Percentiles rank a stretch among this genome's conserved stretches.
Conservation (phyloP, 2,888 invertebrate genomes). For the Lasioglossum lativentre region DNA sequence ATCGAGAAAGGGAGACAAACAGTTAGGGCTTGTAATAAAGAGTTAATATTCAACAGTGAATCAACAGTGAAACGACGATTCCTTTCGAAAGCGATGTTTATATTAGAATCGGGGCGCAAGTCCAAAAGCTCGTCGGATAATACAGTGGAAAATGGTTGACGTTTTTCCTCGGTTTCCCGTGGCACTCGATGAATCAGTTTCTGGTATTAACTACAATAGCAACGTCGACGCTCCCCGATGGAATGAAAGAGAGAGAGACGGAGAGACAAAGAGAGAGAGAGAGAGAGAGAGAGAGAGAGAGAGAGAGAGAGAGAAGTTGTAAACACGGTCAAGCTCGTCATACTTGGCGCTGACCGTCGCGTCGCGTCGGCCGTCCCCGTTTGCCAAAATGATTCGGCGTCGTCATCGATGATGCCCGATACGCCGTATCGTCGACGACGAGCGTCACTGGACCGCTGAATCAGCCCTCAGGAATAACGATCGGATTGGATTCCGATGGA, state of each 20-base stretch:
- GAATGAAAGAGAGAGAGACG: neutral
- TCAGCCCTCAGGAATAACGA: conserved; percentile 50
- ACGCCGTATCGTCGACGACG: conserved; percentile 16
- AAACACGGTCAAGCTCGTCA: conserved; percentile 55
- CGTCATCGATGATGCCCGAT: conserved; percentile 54
- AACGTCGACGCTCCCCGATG: neutral
- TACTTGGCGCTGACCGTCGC: conserved; percentile 32
- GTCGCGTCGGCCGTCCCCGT: conserved; percentile 12
- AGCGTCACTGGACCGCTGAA: conserved; percentile 31
- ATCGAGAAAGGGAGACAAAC: neutral
- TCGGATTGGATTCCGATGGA: conserved; percentile 7
- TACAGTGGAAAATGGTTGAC: neutral
- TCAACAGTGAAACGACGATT: neutral
- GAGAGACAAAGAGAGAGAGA: neutral
- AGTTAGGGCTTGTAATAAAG: neutral
- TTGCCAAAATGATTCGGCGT: conserved; percentile 55
- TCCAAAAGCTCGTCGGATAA: neutral
- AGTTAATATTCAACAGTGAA: neutral
- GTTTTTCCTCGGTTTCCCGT: neutral
- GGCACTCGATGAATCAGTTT: neutral
- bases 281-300: neutral
- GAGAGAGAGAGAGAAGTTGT: neutral
- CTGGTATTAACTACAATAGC: neutral
- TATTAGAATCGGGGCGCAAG: neutral
- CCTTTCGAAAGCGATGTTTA: neutral